These are phyloP conservation scores for Bolborhynchus lineola DNA, from an alignment of 2,113 vertebrate species.

Conservation along the genomic window DNA sequence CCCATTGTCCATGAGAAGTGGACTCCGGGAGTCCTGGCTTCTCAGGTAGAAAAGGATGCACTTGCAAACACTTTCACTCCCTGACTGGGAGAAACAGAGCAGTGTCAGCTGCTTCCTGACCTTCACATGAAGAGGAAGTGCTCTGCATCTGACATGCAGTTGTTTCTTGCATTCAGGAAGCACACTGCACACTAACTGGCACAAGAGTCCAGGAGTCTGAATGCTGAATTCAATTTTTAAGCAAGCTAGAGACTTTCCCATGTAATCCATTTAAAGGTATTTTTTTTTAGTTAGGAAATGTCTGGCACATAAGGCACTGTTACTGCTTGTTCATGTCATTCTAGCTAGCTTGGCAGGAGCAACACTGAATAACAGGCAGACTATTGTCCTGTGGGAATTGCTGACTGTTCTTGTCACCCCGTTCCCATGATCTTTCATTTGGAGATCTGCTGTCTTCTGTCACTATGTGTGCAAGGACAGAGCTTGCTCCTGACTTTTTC, in stretches of 20 bases:
- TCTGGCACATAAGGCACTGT: neutral
- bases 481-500: neutral
- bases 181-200: neutral
- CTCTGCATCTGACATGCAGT: neutral
- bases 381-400: neutral
- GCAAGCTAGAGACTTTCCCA: neutral
- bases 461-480: neutral
- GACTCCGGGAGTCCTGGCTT: neutral
- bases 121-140: neutral
- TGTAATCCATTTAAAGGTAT: neutral
- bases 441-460: neutral
- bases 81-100: neutral
- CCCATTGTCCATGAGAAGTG: neutral
- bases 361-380: neutral
- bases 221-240: neutral
- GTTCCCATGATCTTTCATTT: neutral
- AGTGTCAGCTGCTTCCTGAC: neutral
- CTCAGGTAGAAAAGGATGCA: neutral
- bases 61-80: neutral
- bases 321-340: neutral
- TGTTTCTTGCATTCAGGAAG: neutral
- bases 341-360: conserved; percentile 6
- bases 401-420: neutral
- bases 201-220: neutral
- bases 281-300: neutral